phyloP scores from a whole-genome alignment of 2,888 invertebrate genomes.

The Lithodes maja region DNA sequence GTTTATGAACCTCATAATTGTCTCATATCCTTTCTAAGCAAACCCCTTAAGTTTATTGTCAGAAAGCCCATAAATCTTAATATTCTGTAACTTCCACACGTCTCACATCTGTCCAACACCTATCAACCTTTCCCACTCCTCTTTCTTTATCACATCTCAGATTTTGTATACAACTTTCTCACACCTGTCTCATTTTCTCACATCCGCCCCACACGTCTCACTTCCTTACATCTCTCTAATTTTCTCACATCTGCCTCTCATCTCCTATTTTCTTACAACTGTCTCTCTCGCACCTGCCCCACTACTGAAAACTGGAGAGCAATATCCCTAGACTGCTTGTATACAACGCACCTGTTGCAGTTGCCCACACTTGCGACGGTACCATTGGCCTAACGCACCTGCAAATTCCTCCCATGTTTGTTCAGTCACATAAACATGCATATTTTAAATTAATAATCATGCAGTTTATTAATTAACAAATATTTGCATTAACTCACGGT shows the following conservation, averaged over 20 bases:
- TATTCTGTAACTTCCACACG: too few relatives aligned
- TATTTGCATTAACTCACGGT: not conserved
- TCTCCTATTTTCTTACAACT: not conserved
- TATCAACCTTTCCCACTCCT: too few relatives aligned
- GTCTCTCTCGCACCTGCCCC: not conserved
- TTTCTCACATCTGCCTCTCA: not conserved
- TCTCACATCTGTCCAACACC: too few relatives aligned
- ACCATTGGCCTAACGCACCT: not conserved
- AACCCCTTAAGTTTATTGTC: too few relatives aligned
- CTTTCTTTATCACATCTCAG: not conserved
- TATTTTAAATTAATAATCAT: not conserved
- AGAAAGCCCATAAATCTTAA: too few relatives aligned
- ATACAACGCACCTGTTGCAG: slow-evolving; percentile 8
- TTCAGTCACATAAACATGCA: not conserved
- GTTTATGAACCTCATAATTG: too few relatives aligned
- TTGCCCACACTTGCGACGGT: not conserved
- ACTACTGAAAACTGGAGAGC: not conserved
- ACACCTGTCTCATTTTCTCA: not conserved
- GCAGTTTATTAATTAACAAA: not conserved
- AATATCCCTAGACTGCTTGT: not conserved
- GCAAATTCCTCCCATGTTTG: not conserved
- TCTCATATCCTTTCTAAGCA: too few relatives aligned
- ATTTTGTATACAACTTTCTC: not conserved
- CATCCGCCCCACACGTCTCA: not conserved
- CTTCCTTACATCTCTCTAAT: not conserved